phyloP scores from a whole-genome alignment of 1,140 invertebrate species.

The Diabrotica virgifera region DNA sequence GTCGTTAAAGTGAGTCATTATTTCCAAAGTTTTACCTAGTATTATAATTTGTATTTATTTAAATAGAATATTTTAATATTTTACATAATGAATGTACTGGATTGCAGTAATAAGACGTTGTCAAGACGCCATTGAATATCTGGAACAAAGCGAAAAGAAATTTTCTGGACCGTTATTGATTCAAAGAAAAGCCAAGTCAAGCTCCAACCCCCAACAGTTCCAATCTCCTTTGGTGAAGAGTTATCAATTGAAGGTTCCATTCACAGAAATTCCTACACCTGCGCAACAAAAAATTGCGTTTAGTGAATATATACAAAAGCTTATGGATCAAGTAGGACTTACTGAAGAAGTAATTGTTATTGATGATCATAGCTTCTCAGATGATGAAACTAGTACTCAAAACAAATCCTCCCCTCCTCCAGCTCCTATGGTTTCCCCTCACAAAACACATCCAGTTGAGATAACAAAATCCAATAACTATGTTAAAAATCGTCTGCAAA shows the following conservation, averaged over 20 bases:
- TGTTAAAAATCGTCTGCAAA: slow-evolving; percentile 4
- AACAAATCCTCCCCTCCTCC: slow-evolving; percentile 6
- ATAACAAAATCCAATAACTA: background rate
- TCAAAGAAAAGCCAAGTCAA: slow-evolving; percentile 14
- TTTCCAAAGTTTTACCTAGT: too few species aligned
- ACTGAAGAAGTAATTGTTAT: slow-evolving; percentile 8
- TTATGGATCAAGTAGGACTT: slow-evolving; percentile 23
- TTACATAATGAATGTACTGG: slow-evolving; percentile 20
- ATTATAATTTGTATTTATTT: too few species aligned
- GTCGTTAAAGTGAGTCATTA: too few species aligned
- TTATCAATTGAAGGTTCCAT: slow-evolving; percentile 24
- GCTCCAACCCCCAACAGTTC: slow-evolving; percentile 10
- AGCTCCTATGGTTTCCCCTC: slow-evolving; percentile 4
- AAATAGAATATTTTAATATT: background rate
- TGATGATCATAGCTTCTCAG: slow-evolving; percentile 3
- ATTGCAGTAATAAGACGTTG: slow-evolving; percentile 35
- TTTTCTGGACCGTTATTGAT: slow-evolving; percentile 26
- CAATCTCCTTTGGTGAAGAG: slow-evolving; percentile 26
- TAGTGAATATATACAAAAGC: slow-evolving; percentile 17
- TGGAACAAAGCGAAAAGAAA: slow-evolving; percentile 25
- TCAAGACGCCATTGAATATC: slow-evolving; percentile 30
- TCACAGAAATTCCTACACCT: slow-evolving; percentile 22
- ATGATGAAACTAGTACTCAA: background rate
- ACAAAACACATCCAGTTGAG: background rate
- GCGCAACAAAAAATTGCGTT: slow-evolving; percentile 13